Evolutionary conservation across 2,113 vertebrate species (phyloP), one percentile per base, ranked within the genome.

Genomic region (Saccopteryx leptura): DNA sequence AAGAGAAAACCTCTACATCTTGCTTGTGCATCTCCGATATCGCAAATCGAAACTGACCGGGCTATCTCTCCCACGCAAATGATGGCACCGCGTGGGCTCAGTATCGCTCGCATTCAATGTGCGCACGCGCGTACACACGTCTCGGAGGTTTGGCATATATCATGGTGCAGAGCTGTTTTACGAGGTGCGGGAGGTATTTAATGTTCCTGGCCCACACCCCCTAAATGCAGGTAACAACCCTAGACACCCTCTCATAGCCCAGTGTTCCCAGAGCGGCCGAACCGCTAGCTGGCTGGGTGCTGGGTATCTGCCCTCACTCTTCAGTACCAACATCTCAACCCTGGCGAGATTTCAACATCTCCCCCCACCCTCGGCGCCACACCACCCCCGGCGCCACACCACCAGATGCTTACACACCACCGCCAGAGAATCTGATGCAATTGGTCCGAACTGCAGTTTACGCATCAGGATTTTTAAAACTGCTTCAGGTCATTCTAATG

Each of bases 71-170:
- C 50, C 60, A n/a, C 24, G 50, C 68, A 69, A 60, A 82, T 18
- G 26, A 33, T 15, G 21, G n/a, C 6, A 4, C 39, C 21, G 4
- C 14, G 4, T 39, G 5, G 63, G 26, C 66, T 94, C 50, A n/a
- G 60, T 63, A 15, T 52, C 79, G 39, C 61, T 86, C 79, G 79
- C 48, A 48, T 61, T 52, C 48, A 23, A 23, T 6, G 54, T 2
- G 0, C 18, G 12, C 17, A n/a, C 26, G 31, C 21, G 14, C 7
- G 17, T 48, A 33, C 12, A 0, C 23, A 28, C 15, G 18, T 10
- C 33, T 33, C 54, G 11, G 50, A 83, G 24, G 61, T 68, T 46
- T 87, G 28, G 31, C 4, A 58, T 78, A 71, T 58, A 79, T 71
- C 56, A 58, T 5, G 24, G 28, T 79, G 21, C 90, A 84, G 58